These are phyloP conservation scores for Dendroctonus valens DNA, from an alignment of 1,140 invertebrate species.

Conservation along the genomic window DNA sequence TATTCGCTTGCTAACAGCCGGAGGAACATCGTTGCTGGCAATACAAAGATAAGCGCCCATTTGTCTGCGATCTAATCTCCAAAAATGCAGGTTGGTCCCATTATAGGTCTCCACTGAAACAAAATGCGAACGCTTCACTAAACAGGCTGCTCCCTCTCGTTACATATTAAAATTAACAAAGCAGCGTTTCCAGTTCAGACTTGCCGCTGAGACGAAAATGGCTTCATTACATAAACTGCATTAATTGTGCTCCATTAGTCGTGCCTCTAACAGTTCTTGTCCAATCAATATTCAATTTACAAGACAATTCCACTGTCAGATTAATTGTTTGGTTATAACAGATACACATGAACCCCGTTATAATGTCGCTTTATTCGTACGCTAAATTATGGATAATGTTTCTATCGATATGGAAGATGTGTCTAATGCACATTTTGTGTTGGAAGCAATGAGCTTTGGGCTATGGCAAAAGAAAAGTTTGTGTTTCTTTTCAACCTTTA, in stretches of 20 bases:
- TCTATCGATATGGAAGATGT: not conserved
- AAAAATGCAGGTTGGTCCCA: constrained; percentile 58
- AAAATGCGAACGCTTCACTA: not conserved
- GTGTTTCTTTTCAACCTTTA: too few relatives aligned
- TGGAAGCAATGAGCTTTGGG: not conserved
- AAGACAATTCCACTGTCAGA: constrained; percentile 7
- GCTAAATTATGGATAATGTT: not conserved
- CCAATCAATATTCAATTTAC: constrained; percentile 3
- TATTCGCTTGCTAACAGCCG: constrained; percentile 72
- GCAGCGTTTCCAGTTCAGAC: too few relatives aligned
- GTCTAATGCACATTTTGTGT: not conserved
- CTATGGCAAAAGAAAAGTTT: too few relatives aligned
- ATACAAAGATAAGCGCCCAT: constrained; percentile 77
- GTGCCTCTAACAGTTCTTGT: constrained; percentile 4
- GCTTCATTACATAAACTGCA: not conserved
- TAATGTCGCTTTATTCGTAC: not conserved
- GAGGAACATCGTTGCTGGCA: constrained; percentile 73
- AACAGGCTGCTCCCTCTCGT: too few relatives aligned
- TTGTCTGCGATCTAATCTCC: constrained; percentile 65
- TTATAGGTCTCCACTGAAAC: constrained; percentile 48
- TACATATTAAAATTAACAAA: too few relatives aligned
- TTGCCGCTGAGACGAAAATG: not conserved
- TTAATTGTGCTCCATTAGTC: constrained; percentile 1
- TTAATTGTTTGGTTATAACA: constrained; percentile 8
- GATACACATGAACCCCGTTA: not conserved